A percentile compares a stretch with the other conserved stretches of the same genome.
Evolutionary conservation across 2,113 vertebrate species (phyloP).

Genomic region (Gallinago media): DNA sequence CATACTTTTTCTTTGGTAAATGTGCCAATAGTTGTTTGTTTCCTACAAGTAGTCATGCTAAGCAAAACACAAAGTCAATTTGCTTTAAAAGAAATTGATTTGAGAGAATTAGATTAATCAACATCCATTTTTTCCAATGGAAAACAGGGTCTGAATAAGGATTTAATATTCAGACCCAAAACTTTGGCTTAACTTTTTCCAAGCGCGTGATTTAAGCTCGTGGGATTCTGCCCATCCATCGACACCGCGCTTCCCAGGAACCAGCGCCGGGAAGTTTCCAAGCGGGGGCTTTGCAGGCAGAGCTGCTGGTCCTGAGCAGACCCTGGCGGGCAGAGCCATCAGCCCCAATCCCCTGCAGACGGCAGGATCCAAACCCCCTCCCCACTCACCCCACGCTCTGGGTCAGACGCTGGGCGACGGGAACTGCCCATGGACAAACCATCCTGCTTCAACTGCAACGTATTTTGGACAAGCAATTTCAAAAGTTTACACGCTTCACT

Average conservation of each 20-base stretch:
- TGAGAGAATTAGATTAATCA: neutral
- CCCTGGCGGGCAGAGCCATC: neutral
- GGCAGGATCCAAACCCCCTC: neutral
- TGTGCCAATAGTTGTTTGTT: neutral
- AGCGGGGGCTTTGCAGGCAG: conserved; percentile 8
- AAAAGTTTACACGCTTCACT: neutral
- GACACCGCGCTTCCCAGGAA: neutral
- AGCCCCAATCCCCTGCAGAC: neutral
- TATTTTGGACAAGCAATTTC: neutral
- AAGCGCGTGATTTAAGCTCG: neutral
- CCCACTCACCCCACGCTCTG: neutral
- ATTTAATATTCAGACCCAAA: neutral
- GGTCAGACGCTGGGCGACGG: conserved; percentile 57
- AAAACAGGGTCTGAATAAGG: neutral
- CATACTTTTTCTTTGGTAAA: conserved; percentile 30
- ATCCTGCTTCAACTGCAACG: fast-evolving
- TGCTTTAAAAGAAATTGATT: conserved; percentile 25
- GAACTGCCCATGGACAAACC: neutral
- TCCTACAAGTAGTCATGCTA: conserved; percentile 5
- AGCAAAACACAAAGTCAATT: conserved; percentile 32
- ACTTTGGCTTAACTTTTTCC: neutral
- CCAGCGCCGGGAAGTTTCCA: fast-evolving
- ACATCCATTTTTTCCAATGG: neutral
- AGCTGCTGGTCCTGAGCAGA: conserved; percentile 45
- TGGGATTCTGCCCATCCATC: neutral